These are phyloP conservation scores for Cerceris rybyensis DNA, from an alignment of 2,888 invertebrate species.

Conservation along the genomic window DNA sequence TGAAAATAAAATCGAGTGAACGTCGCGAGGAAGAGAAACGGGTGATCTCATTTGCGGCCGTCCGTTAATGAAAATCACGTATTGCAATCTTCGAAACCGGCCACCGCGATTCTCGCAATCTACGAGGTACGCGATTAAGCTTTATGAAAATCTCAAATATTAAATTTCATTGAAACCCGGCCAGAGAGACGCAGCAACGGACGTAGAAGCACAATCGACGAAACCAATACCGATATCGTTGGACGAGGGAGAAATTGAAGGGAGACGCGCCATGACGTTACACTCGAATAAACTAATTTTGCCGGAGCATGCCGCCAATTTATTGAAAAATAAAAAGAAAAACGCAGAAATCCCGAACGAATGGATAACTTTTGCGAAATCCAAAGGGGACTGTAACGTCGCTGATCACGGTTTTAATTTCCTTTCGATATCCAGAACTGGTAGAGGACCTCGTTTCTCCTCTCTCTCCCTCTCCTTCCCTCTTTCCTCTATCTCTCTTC, in stretches of 20 bases:
- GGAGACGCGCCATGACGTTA: conserved; percentile 44
- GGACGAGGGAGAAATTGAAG: conserved; percentile 24
- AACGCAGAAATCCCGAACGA: conserved; percentile 36
- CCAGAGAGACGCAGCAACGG: conserved; percentile 5
- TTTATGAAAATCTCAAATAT: conserved; percentile 51
- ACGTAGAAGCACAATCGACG: conserved; percentile 29
- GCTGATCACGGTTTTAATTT: conserved; percentile 62
- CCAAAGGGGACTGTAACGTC: conserved; percentile 13
- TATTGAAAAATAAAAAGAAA: conserved; percentile 51
- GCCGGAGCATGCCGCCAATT: conserved; percentile 42
- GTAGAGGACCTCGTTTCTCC: conserved; percentile 18
- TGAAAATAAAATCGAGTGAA: not conserved
- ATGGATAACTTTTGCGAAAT: conserved; percentile 40
- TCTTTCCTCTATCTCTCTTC: conserved; percentile 47
- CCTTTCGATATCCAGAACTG: conserved; percentile 57
- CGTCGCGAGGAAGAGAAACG: not conserved
- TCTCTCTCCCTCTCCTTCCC: conserved; percentile 31
- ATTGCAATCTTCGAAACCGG: conserved; percentile 11
- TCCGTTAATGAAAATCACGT: conserved; percentile 39
- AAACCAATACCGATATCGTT: conserved; percentile 50
- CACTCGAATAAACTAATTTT: conserved; percentile 64
- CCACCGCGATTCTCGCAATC: not conserved
- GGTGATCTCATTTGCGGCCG: not conserved
- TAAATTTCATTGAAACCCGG: conserved; percentile 47
- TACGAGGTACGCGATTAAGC: conserved; percentile 30